Base-by-base conservation (phyloP, 2,113 vertebrate species). In the Zingel zingel region DNA sequence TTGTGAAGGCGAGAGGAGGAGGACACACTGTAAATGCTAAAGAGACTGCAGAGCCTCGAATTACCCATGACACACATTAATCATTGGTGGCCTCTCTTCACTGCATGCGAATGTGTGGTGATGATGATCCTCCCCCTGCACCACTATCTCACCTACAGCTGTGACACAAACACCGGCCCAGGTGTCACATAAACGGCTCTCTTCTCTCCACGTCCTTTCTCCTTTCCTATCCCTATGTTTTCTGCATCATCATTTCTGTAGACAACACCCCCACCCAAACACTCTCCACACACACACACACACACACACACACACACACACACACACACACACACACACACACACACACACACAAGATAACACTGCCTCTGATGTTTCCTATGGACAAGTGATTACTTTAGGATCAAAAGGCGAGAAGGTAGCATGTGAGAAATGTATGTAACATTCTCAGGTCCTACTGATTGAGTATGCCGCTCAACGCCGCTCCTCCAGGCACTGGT, bases 21-120 rank as follows among this genome's bases (percentile, higher is more conserved):
- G 75, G 74, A 88, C 86, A 87, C 88, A 83, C 77, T 86, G 87
- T 85, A 89, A 89, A 93, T 91, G 89, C 88, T 90, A 83, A 83
- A 84, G 86, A 92, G 89, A 83, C 78, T 85, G 86, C 86, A 77
- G 84, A 79, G 88, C 84, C 83, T 78, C 8, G 53, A 84, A 83
- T 88, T 89, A 79, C 76, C 85, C 88, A 75, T 86, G 90, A 86
- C 89, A 86, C 90, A 88, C 91, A 92, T 94, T 93, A 76, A 94
- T 93, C 90, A 93, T 64, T n/a, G 76, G 78, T 50, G 87, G 88
- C 82, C 86, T 81, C 83, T 62, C 85, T 50, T 81, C 62, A 21
- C 89, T 59, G 90, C 85, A 88, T 89, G 90, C 75, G 57, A 84
- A 92, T 87, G 76, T 25, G 27, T 23, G 78, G 39, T 62, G 77